These are phyloP conservation scores for Clunio marinus DNA, from an alignment of 2,888 invertebrate species.

Conservation along the genomic window DNA sequence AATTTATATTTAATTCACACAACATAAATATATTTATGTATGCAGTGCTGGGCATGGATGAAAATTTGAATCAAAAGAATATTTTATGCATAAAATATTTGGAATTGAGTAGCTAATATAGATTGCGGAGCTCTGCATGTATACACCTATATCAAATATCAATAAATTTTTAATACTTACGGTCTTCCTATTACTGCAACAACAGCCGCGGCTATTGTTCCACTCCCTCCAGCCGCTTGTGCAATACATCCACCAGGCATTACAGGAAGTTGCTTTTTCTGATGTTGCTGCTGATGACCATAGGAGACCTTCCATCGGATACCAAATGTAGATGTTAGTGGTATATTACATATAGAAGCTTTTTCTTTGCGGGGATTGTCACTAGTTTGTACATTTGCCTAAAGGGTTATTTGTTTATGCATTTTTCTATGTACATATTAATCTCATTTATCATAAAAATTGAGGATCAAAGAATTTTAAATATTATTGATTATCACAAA, in stretches of 20 bases:
- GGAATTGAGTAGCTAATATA: too few species aligned
- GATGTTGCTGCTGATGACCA: constrained; percentile 35
- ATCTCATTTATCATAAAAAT: constrained; percentile 33
- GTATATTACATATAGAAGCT: constrained; percentile 39
- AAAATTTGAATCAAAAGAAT: too few species aligned
- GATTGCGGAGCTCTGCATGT: too few species aligned
- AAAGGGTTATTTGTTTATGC: constrained; percentile 39
- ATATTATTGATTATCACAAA: not conserved
- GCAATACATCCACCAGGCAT: constrained; percentile 40
- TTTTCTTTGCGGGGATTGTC: constrained; percentile 38
- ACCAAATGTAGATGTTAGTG: constrained; percentile 39
- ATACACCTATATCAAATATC: too few species aligned
- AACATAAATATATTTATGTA: too few species aligned
- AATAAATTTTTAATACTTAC: too few species aligned
- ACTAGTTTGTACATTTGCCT: constrained; percentile 39
- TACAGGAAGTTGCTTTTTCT: constrained; percentile 35
- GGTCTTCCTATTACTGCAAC: constrained; percentile 66
- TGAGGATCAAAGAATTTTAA: not conserved
- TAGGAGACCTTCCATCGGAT: constrained; percentile 39
- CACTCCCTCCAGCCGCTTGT: constrained; percentile 64
- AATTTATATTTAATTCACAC: too few species aligned
- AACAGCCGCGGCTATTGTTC: constrained; percentile 70
- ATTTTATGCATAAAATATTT: too few species aligned
- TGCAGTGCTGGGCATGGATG: too few species aligned
- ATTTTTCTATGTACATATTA: constrained; percentile 38